Evolutionary conservation across 2,888 invertebrate species (phyloP), one percentile per base, ranked within the genome.

Genomic region (Sphecodes monilicornis): DNA sequence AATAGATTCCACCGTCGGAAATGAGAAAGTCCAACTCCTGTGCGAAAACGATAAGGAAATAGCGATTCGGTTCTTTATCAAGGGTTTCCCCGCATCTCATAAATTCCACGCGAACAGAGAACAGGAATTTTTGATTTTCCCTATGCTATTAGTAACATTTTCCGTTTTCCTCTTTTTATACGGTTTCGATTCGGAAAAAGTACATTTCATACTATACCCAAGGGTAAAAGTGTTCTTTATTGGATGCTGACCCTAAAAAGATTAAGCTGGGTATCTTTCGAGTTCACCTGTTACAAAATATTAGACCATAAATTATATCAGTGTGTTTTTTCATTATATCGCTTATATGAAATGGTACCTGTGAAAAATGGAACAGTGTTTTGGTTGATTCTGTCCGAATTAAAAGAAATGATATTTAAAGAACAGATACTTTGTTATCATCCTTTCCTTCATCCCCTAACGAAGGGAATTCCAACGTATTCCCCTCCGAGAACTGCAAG

Each of bases 11-110:
- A 70, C 54, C 60, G 77, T 64, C 77, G 89, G 83, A 86, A 85
- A 89, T 82, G 87, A 85, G 84, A 88, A 82, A 83, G 82, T 82
- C 80, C 46, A 75, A 74, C 72, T 76, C 54, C 78, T 82, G 85
- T 70, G 69, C 71, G 46, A 72, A 66, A 70, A 22, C 70, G 89
- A 89, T 89, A 89, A 89, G 85, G 70, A 78, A 80, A 78, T 72
- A 75, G 80, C 60, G 69, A 54, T 64, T 76, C 68, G 72, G 18
- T 81, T 46, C 82, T 60, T 86, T 81, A 81, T 76, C 73, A 60
- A 22, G 66, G 54, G 57, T 78, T 71, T n/a, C 68, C 71, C 39
- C 73, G 60, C 73, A 57, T 29, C 29, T 43, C 11, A 29, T 75
- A 75, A 71, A 82, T 66, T 71, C 41, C 50, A n/a, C 16, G 16